phyloP scores from a whole-genome alignment of 2,888 invertebrate genomes.

The Caenorhabditis sp. region DNA sequence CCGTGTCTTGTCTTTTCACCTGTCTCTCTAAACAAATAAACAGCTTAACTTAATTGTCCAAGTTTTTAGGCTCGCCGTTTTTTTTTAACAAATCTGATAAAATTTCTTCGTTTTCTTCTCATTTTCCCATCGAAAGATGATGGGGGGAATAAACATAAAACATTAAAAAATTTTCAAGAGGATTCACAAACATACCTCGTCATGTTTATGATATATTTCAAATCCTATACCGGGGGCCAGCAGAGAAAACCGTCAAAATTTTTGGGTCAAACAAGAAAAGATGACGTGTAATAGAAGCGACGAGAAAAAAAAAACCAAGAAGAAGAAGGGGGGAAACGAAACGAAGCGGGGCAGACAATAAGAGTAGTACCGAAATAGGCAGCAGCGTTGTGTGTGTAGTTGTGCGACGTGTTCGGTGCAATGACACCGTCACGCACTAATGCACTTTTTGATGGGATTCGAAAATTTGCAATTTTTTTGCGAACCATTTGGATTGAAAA shows the following conservation, averaged over 20 bases:
- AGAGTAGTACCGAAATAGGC: neutral
- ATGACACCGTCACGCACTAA: neutral
- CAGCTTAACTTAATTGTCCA: too few relatives aligned
- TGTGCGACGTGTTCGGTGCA: neutral
- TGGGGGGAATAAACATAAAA: neutral
- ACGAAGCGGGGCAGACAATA: too few relatives aligned
- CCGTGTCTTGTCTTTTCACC: too few relatives aligned
- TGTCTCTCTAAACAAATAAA: too few relatives aligned
- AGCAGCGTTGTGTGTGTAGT: neutral
- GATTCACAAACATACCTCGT: neutral
- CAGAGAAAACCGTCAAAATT: neutral
- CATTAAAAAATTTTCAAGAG: neutral
- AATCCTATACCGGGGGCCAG: too few relatives aligned
- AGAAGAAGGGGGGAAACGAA: neutral
- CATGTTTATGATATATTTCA: too few relatives aligned
- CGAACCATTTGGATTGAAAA: too few relatives aligned
- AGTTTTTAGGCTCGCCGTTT: too few relatives aligned
- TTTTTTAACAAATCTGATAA: too few relatives aligned
- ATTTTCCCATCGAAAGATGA: neutral
- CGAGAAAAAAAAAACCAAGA: neutral
- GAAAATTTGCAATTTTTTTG: neutral
- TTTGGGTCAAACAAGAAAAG: neutral
- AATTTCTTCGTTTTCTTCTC: too few relatives aligned
- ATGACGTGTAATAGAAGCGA: conserved; percentile 1
- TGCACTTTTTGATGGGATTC: neutral